Conservation (phyloP, 2,113 vertebrate genomes). For the Epinephelus lanceolatus region DNA sequence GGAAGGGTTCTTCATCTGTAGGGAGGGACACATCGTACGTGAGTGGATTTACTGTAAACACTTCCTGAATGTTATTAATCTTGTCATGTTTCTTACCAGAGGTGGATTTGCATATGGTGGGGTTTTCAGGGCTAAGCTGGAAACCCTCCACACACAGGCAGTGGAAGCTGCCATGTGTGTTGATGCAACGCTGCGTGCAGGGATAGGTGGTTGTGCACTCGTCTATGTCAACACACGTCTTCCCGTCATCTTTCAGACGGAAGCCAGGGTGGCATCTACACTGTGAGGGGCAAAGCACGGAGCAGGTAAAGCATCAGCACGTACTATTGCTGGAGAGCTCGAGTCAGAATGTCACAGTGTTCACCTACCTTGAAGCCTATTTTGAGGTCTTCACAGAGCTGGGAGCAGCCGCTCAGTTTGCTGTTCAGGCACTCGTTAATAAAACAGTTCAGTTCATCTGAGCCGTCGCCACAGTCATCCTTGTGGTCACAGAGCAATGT, state of each 20-base stretch:
- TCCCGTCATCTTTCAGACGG: constrained; percentile 94
- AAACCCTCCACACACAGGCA: constrained; percentile 95
- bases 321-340: not conserved
- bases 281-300: constrained; percentile 79
- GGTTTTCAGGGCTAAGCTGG: constrained; percentile 86
- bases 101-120: constrained; percentile 95
- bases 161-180: constrained; percentile 95
- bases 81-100: constrained; percentile 84
- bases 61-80: constrained; percentile 17
- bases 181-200: constrained; percentile 96
- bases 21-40: constrained; percentile 9
- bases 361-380: constrained; percentile 92
- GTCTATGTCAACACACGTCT: constrained; percentile 93
- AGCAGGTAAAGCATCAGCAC: constrained; percentile 41
- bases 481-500: constrained; percentile 90
- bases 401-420: constrained; percentile 94
- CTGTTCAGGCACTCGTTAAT: constrained; percentile 95
- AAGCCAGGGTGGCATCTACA: constrained; percentile 95
- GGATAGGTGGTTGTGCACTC: constrained; percentile 96
- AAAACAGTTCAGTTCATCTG: constrained; percentile 95
- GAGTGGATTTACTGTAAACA: constrained; percentile 39
- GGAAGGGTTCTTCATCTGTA: constrained; percentile 94
- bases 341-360: not conserved
- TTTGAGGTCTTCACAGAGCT: constrained; percentile 95
- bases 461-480: constrained; percentile 92